Evolutionary conservation across 2,888 invertebrate species (phyloP).

Genomic region (Cabera pusaria): DNA sequence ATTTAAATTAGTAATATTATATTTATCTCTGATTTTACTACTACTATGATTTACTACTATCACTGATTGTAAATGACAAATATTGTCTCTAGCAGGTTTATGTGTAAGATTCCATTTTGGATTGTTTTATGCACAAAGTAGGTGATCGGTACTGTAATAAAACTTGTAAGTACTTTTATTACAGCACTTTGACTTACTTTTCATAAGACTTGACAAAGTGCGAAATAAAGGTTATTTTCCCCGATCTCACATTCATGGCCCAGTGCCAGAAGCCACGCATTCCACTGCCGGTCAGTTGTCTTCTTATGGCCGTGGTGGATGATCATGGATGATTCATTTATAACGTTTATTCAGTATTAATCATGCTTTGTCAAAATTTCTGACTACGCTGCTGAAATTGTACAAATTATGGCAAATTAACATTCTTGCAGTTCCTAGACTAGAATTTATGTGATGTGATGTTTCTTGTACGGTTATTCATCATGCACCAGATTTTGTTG

Average conservation of each 20-base stretch:
- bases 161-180: slow-evolving; percentile 7
- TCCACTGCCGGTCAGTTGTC: slow-evolving; percentile 51
- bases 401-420: slow-evolving; percentile 2
- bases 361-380: slow-evolving; percentile 23
- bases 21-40: no score
- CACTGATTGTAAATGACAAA: no score
- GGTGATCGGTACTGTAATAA: no score
- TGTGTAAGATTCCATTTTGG: no score
- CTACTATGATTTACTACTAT: no score
- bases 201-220: slow-evolving; percentile 57
- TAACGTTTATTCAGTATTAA: slow-evolving; percentile 22
- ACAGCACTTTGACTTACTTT: slow-evolving; percentile 14
- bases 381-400: slow-evolving; percentile 5
- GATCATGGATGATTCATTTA: slow-evolving; percentile 46
- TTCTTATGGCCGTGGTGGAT: slow-evolving; percentile 47
- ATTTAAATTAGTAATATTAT: no score
- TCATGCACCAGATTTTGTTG: no score
- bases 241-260: slow-evolving; percentile 48
- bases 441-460: no score
- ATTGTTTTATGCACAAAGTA: no score
- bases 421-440: slow-evolving; percentile 1
- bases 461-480: no score
- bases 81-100: no score
- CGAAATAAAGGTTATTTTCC: slow-evolving; percentile 55
- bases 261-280: slow-evolving; percentile 58